phyloP scores from a whole-genome alignment of 2,113 vertebrate genomes.

The Felis chaus region DNA sequence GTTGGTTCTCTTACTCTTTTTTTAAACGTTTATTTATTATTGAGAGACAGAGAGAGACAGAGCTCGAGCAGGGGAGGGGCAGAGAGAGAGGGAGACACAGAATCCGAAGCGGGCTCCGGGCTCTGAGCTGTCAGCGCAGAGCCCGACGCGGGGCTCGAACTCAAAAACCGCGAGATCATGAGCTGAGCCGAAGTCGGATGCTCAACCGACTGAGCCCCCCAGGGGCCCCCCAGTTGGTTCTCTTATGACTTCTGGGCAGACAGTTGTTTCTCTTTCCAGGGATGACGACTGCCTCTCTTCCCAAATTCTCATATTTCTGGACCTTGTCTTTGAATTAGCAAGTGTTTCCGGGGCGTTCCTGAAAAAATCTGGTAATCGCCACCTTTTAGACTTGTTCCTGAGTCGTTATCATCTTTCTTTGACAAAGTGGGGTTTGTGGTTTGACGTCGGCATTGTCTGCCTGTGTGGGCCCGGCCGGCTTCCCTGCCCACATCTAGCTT shows the following conservation, averaged over 20 bases:
- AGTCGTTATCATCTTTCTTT: not conserved
- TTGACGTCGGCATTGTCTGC: not conserved
- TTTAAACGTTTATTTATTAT: no score
- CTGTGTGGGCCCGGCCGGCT: not conserved
- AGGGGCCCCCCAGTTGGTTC: not conserved
- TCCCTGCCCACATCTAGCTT: not conserved
- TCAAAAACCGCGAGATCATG: no score
- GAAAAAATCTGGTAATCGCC: not conserved
- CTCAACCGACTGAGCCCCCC: no score
- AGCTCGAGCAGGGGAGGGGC: no score
- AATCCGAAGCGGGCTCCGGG: no score
- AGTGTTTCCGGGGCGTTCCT: not conserved
- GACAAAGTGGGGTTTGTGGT: not conserved
- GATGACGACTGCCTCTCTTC: not conserved
- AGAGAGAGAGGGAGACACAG: no score
- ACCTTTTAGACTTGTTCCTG: not conserved
- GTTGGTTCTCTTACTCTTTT: not conserved
- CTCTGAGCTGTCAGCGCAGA: rapidly evolving
- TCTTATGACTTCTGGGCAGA: not conserved
- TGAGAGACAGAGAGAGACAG: no score
- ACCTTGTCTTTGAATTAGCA: not conserved
- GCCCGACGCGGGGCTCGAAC: no score
- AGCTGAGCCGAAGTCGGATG: no score
- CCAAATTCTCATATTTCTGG: not conserved
- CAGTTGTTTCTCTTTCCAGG: not conserved